phyloP scores from a whole-genome alignment of 2,888 invertebrate genomes.

The Amblyteles armatorius region DNA sequence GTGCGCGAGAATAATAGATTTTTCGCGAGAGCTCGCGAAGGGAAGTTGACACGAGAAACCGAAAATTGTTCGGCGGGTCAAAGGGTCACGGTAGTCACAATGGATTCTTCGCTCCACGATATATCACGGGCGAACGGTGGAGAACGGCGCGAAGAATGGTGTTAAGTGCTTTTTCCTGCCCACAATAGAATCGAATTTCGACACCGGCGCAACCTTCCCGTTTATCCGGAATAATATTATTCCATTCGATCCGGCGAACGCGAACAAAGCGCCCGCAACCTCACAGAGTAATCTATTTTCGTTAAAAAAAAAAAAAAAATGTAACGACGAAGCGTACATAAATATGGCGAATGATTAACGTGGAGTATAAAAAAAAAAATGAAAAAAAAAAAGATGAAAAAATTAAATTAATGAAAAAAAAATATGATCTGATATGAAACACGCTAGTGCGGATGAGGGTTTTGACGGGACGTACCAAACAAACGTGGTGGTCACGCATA shows the following conservation, averaged over 20 bases:
- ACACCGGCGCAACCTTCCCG: not conserved
- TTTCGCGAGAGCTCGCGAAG: not conserved
- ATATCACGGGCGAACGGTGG: not conserved
- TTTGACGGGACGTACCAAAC: constrained; percentile 99
- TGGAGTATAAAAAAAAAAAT: constrained; percentile 57
- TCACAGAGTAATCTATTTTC: constrained; percentile 13
- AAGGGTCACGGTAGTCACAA: not conserved
- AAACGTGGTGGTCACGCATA: constrained; percentile 99
- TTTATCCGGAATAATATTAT: constrained; percentile 20
- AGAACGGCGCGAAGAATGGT: not conserved
- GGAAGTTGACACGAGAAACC: not conserved
- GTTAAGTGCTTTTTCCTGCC: not conserved
- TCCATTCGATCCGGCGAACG: constrained; percentile 55
- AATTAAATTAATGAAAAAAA: constrained; percentile 65
- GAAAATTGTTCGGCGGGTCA: not conserved
- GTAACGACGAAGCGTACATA: constrained; percentile 55
- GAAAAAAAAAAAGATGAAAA: constrained; percentile 62
- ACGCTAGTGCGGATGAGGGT: constrained; percentile 98
- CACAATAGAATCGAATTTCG: not conserved
- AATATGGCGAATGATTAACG: constrained; percentile 58
- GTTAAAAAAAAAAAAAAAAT: not conserved
- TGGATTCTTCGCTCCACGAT: not conserved
- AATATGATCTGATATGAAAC: constrained; percentile 72
- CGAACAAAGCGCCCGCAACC: constrained; percentile 23
- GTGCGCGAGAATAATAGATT: not conserved